Conservation (phyloP, 2,888 invertebrate genomes). For the Agriotes lineatus region DNA sequence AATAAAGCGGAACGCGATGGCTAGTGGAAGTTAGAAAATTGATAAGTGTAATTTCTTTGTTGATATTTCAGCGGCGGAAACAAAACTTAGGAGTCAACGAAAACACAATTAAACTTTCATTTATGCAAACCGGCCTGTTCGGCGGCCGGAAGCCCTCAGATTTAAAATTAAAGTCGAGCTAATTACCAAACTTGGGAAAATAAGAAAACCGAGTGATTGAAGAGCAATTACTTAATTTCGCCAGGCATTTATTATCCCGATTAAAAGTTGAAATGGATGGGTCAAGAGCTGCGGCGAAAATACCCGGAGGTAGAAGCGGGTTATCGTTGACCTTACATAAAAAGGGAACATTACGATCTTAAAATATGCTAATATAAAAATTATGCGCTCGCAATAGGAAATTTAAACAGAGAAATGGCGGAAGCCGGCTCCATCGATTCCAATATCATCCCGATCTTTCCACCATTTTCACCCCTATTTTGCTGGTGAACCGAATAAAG, state of each 20-base stretch:
- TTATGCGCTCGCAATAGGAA: slow-evolving; percentile 45
- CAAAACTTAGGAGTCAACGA: slow-evolving; percentile 9
- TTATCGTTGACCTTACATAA: not conserved
- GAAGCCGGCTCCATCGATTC: slow-evolving; percentile 42
- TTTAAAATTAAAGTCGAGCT: slow-evolving; percentile 12
- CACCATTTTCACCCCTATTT: slow-evolving; percentile 44
- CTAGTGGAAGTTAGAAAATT: slow-evolving; percentile 2
- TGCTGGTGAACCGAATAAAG: slow-evolving; percentile 42
- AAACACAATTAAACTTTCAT: slow-evolving; percentile 31
- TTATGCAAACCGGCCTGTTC: slow-evolving; percentile 18
- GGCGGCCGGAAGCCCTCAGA: not conserved
- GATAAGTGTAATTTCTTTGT: not conserved
- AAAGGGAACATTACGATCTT: slow-evolving; percentile 8
- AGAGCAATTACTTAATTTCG: not conserved
- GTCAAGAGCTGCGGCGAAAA: too few relatives aligned
- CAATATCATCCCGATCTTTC: slow-evolving; percentile 44
- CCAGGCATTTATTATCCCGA: not conserved
- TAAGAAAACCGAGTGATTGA: not conserved
- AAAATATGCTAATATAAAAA: slow-evolving; percentile 45
- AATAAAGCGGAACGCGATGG: not conserved
- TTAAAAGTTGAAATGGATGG: not conserved
- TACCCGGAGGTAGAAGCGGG: too few relatives aligned
- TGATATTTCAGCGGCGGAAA: not conserved
- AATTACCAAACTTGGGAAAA: slow-evolving; percentile 15
- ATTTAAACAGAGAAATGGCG: slow-evolving; percentile 46